phyloP scores from a whole-genome alignment of 2,797 vertebrate genomes.

The Cryptoblepharus egeriae region DNA sequence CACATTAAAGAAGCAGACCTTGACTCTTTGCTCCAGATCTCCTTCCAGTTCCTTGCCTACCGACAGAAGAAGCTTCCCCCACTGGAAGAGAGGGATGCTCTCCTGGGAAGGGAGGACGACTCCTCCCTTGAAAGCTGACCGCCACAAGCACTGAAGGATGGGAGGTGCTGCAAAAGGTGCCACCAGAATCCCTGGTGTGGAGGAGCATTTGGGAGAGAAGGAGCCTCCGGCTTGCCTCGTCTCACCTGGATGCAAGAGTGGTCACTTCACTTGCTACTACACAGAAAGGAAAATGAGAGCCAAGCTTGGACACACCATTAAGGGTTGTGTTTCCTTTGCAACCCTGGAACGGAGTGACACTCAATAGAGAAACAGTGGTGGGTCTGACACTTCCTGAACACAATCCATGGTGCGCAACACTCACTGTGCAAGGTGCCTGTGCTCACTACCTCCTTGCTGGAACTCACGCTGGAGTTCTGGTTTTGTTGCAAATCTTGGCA shows the following conservation, averaged over 20 bases:
- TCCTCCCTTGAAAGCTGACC: conserved; percentile 29
- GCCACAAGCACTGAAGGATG: neutral
- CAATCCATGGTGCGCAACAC: no score
- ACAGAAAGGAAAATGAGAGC: neutral
- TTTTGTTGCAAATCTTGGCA: neutral
- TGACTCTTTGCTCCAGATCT: conserved; percentile 81
- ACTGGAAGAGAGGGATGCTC: conserved; percentile 72
- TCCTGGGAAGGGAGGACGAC: conserved; percentile 71
- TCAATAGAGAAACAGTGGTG: no score
- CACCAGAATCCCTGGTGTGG: neutral
- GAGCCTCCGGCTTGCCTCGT: no score
- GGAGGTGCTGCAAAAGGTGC: no score
- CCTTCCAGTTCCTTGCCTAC: conserved; percentile 89
- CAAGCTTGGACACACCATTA: no score
- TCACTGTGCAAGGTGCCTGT: neutral
- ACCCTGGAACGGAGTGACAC: no score
- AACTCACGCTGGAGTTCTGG: no score
- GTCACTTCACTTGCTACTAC: neutral
- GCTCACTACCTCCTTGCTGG: no score
- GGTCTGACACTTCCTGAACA: no score
- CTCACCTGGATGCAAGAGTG: no score
- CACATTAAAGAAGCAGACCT: conserved; percentile 30
- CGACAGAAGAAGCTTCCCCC: neutral
- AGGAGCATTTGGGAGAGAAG: neutral
- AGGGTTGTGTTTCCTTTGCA: no score